Base-by-base conservation (phyloP, 2,888 invertebrate genomes). In the Tenthredo amoena region DNA sequence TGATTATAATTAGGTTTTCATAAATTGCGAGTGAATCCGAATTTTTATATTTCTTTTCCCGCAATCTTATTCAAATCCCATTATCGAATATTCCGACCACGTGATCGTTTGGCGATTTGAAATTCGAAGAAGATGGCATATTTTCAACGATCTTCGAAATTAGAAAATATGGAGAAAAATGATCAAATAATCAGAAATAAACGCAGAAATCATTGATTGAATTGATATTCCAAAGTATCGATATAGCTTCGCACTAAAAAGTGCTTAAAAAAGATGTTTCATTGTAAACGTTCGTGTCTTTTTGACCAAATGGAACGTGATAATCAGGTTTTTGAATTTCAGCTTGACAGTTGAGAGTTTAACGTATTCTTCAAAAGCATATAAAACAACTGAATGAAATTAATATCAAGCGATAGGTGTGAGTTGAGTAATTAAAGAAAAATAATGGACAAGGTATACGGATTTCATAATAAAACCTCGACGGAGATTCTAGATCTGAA, bases 381-480 rank as follows among this genome's bases (percentile, higher is more conserved):
- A 47, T 31, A 10, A 62, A 62, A 26, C 10, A 9, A 62, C 10
- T 26, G 10, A 26, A 26, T 62, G 62, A 2, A 18, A 6, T 68
- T 6, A 72, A 2, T 21, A 40, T 21, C 10, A 1, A 21, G 21
- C 10, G 43, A 40, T 43, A 43, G 3, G 40, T 37, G 4, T 72
- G 40, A 18, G 37, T 12, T 43, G n/a, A 40, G 21, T n/a, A n/a
- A 71, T 71, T 9, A 10, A 15, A n/a, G 0, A 21, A 40, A 34
- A 62, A 81, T 40, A 34, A 91, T 91, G 91, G 91, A 91, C 50
- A 47, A 85, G 40, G 83, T 91, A 31, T 91, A 91, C 86, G 87
- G 87, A 40, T 21, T 86, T 68, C 90, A 90, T 81, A 88, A 89
- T 85, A 86, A 86, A 5, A 89, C 87, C 15, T 86, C 90, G 40